Conservation (phyloP, 2,113 vertebrate species). For the Pelvicachromis taeniatus region DNA sequence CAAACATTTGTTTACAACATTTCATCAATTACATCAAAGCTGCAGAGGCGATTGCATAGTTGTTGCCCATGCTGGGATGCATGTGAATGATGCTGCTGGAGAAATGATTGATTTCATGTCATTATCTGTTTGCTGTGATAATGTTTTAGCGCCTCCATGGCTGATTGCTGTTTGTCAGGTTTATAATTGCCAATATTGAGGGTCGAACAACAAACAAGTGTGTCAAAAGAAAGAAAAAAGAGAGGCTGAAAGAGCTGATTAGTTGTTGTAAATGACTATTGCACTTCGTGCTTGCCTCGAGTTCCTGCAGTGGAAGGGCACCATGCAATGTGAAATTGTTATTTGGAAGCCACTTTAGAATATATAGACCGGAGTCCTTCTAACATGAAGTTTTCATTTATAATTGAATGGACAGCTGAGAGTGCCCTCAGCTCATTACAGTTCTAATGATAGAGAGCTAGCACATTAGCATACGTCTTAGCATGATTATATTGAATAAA, state of each 20-base stretch:
- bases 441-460: neutral
- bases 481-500: neutral
- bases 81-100: neutral
- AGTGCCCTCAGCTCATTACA: neutral
- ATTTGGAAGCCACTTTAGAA: neutral
- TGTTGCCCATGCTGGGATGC: neutral
- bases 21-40: neutral
- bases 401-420: neutral
- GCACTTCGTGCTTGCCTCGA: neutral
- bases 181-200: neutral
- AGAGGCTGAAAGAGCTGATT: neutral
- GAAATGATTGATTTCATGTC: constrained; percentile 4
- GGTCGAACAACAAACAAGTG: constrained; percentile 2
- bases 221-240: neutral
- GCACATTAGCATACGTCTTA: neutral
- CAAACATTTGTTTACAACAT: neutral
- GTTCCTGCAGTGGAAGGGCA: neutral
- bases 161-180: neutral
- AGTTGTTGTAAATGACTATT: neutral
- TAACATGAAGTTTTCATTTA: neutral
- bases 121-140: constrained; percentile 13
- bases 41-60: neutral
- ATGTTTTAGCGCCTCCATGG: neutral
- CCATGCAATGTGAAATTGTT: neutral
- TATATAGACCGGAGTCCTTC: neutral